A percentile compares a stretch with the other conserved stretches of the same genome.
phyloP scores from a whole-genome alignment of 2,113 vertebrate species.

The Silurus asotus region DNA sequence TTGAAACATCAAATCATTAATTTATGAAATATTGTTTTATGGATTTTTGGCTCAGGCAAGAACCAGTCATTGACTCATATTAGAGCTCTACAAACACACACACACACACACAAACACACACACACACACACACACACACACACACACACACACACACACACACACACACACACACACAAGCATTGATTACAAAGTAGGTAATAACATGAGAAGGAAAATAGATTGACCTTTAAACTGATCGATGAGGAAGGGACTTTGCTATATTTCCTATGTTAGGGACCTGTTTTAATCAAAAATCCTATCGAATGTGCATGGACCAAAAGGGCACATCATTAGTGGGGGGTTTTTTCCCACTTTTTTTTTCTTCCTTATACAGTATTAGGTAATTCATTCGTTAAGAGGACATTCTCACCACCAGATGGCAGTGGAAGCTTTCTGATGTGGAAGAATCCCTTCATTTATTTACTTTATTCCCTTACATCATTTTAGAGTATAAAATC shows the following conservation, averaged over 20 bases:
- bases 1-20: neutral
- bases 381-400: neutral
- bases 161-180: neutral
- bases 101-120: neutral
- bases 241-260: slow-evolving; percentile 11
- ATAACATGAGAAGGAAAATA: slow-evolving; percentile 31
- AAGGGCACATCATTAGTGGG: slow-evolving; percentile 28
- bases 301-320: neutral
- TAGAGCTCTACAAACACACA: neutral
- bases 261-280: slow-evolving; percentile 20
- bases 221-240: slow-evolving; percentile 45
- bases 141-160: slow-evolving; percentile 6
- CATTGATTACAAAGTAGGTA: slow-evolving; percentile 32
- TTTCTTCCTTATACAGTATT: neutral
- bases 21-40: slow-evolving; percentile 6
- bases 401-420: slow-evolving; percentile 31
- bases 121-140: neutral
- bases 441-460: neutral
- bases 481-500: neutral
- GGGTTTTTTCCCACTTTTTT: neutral
- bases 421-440: slow-evolving; percentile 44
- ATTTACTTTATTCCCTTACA: neutral
- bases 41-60: neutral
- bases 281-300: slow-evolving; percentile 37
- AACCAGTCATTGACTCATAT: neutral